Evolutionary conservation across 2,113 vertebrate genomes (phyloP).

Genomic region (Heterocephalus glaber): DNA sequence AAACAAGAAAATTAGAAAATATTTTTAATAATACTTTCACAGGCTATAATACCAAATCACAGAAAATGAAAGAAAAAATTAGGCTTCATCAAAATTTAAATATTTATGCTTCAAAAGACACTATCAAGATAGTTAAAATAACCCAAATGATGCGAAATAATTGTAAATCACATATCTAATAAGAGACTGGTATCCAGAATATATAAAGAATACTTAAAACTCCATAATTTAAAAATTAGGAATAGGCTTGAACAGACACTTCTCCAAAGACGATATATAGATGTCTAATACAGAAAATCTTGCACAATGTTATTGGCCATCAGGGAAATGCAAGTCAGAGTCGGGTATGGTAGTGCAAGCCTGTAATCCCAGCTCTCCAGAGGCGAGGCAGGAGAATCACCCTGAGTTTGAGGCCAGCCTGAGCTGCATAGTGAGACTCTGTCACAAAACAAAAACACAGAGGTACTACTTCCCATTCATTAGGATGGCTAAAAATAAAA

Average conservation of each 20-base stretch:
- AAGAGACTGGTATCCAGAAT: not conserved
- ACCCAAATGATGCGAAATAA: not conserved
- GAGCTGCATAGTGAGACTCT: not conserved
- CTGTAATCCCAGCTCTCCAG: not conserved
- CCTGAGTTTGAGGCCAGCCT: not conserved
- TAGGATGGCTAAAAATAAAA: not conserved
- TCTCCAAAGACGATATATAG: not conserved
- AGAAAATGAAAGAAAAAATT: not conserved
- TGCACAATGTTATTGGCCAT: not conserved
- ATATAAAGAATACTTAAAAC: not conserved
- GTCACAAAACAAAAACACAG: not conserved
- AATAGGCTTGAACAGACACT: not conserved
- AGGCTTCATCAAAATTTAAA: not conserved
- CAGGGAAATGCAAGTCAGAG: not conserved
- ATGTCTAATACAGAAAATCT: not conserved
- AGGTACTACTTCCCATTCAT: not conserved
- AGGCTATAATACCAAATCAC: not conserved
- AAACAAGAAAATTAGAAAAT: not conserved
- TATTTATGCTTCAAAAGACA: not conserved
- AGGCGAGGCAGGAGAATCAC: not conserved
- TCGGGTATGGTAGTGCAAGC: not conserved
- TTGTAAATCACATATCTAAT: not conserved
- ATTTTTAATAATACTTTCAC: not conserved
- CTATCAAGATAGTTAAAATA: not conserved
- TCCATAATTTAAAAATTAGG: not conserved